A percentile compares a stretch with the other conserved stretches of the same genome.
Evolutionary conservation across 2,113 vertebrate species (phyloP).

Genomic region (Puma concolor): DNA sequence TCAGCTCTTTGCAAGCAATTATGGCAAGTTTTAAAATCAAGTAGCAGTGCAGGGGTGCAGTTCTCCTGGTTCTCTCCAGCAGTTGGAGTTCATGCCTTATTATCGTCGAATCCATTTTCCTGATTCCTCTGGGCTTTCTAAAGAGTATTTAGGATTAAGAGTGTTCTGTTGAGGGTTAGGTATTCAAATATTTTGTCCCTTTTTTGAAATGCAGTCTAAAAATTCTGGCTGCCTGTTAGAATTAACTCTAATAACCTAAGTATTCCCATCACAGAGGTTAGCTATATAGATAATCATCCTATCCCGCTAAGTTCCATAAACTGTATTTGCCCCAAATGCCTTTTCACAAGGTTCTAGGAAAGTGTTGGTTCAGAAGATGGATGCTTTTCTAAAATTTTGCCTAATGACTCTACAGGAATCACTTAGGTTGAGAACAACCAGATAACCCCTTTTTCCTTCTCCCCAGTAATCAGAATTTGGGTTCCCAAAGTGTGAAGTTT

Average conservation of each 20-base stretch:
- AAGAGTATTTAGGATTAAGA: slow-evolving; percentile 47
- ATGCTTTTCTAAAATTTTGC: slow-evolving; percentile 43
- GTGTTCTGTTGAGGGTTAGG: not conserved
- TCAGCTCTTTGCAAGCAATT: slow-evolving; percentile 66
- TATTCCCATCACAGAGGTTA: slow-evolving; percentile 33
- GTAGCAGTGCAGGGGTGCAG: not conserved
- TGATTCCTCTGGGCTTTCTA: slow-evolving; percentile 35
- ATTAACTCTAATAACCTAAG: slow-evolving; percentile 31
- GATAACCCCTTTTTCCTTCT: slow-evolving; percentile 25
- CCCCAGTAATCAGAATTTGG: slow-evolving; percentile 17
- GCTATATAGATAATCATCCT: slow-evolving; percentile 41
- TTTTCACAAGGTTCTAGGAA: slow-evolving; percentile 51
- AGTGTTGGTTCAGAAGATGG: slow-evolving; percentile 43
- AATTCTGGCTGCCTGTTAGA: slow-evolving; percentile 20
- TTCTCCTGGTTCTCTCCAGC: slow-evolving; percentile 35
- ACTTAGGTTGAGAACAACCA: slow-evolving; percentile 34
- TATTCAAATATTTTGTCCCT: not conserved
- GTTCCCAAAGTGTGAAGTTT: not conserved
- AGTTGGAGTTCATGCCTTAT: slow-evolving; percentile 38
- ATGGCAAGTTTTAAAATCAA: slow-evolving; percentile 57
- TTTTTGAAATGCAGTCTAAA: slow-evolving; percentile 60
- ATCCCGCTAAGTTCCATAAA: slow-evolving; percentile 29
- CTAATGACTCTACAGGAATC: slow-evolving; percentile 34
- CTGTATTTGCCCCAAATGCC: slow-evolving; percentile 8
- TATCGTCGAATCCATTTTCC: slow-evolving; percentile 42